Evolutionary conservation across 1,140 invertebrate genomes (phyloP).

Genomic region (Drosophila parvula): DNA sequence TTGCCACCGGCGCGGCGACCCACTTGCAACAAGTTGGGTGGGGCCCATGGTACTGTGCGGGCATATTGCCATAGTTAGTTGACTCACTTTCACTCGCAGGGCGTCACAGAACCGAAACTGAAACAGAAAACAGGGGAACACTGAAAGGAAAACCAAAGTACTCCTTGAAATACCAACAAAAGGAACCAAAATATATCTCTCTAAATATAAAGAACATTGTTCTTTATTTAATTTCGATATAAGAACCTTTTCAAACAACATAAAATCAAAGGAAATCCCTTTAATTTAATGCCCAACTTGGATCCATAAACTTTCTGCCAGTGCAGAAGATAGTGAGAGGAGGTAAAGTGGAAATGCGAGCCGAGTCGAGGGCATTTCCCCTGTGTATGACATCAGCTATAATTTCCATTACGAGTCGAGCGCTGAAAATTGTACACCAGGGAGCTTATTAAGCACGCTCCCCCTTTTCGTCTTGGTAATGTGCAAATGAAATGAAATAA

Average conservation of each 20-base stretch:
- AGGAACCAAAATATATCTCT: not conserved
- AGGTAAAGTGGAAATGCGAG: conserved; percentile 24
- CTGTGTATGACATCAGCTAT: conserved; percentile 81
- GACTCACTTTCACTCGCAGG: conserved; percentile 58
- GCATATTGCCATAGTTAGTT: conserved; percentile 52
- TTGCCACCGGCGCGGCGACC: conserved; percentile 49
- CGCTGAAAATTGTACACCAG: conserved; percentile 80
- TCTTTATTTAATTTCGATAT: no score
- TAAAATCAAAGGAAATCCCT: not conserved
- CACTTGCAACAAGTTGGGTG: conserved; percentile 73
- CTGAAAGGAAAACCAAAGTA: not conserved
- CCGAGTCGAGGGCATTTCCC: conserved; percentile 54
- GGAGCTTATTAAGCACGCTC: conserved; percentile 76
- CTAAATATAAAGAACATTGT: no score
- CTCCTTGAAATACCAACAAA: not conserved
- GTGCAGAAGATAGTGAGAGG: conserved; percentile 3
- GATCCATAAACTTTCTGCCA: not conserved
- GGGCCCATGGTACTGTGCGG: conserved; percentile 6
- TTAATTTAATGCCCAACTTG: not conserved
- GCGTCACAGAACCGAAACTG: conserved; percentile 27
- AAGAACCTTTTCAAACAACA: not conserved
- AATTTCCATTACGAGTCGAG: conserved; percentile 81
- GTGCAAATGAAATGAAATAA: conserved; percentile 80
- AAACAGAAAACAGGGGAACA: conserved; percentile 30
- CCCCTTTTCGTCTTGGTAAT: conserved; percentile 35